Evolutionary conservation across 2,888 invertebrate species (phyloP).

Genomic region (Volucella inanis): DNA sequence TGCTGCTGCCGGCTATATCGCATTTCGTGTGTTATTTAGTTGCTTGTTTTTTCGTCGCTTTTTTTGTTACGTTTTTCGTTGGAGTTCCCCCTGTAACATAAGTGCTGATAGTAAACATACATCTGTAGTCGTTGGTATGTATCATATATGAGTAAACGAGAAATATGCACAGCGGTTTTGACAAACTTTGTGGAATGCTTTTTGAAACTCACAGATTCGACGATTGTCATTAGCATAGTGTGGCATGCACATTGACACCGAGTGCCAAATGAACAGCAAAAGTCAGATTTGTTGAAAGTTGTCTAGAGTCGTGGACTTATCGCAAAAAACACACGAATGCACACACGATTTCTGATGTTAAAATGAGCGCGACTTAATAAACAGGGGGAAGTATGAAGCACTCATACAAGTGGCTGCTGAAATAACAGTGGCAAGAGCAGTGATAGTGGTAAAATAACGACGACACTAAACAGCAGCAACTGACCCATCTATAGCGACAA

Average conservation of each 20-base stretch:
- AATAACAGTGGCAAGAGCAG: conserved; percentile 35
- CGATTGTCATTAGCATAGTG: conserved; percentile 56
- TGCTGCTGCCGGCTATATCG: conserved; percentile 11
- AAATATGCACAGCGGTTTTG: conserved; percentile 19
- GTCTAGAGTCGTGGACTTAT: conserved; percentile 39
- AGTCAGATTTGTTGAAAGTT: neutral
- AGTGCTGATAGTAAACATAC: conserved; percentile 16
- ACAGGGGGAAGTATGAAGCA: conserved; percentile 14
- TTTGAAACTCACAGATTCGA: conserved; percentile 31
- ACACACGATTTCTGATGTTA: neutral
- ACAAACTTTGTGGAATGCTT: conserved; percentile 14
- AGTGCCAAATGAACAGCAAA: conserved; percentile 51
- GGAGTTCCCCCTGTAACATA: conserved; percentile 14
- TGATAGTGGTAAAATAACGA: neutral
- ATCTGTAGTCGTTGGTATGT: too few relatives aligned
- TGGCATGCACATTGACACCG: conserved; percentile 34
- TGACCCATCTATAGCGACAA: conserved; percentile 21
- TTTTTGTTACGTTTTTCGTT: neutral
- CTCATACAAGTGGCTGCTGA: conserved; percentile 10
- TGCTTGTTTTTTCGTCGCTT: conserved; percentile 22
- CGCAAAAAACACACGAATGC: conserved; percentile 1
- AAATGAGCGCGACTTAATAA: conserved; percentile 2
- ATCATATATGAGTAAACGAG: too few relatives aligned
- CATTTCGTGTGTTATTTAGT: conserved; percentile 42
- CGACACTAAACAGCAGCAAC: neutral